A percentile compares a stretch with the other conserved stretches of the same genome.
Evolutionary conservation across 2,888 invertebrate genomes (phyloP).

Genomic region (Agonopterix heracliana): DNA sequence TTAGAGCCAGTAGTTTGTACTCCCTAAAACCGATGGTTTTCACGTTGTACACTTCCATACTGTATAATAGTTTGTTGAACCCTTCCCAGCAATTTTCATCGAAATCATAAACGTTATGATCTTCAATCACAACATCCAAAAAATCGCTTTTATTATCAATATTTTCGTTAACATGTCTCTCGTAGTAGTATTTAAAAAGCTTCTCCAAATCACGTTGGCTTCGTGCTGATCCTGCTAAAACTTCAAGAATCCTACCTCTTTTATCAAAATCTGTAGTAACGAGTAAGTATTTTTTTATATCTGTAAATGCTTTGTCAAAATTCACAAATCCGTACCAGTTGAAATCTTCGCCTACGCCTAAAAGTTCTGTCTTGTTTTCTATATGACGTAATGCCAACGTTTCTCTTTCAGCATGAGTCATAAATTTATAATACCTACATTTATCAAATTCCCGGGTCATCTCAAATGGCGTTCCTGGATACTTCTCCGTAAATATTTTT

Average conservation of each 20-base stretch:
- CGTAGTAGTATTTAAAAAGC: conserved; percentile 39
- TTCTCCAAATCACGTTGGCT: conserved; percentile 30
- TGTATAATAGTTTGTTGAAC: conserved; percentile 40
- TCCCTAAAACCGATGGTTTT: no score
- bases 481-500: conserved; percentile 20
- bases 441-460: conserved; percentile 21
- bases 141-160: conserved; percentile 28
- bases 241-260: conserved; percentile 29
- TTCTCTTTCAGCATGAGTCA: conserved; percentile 22
- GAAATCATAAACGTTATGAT: conserved; percentile 36
- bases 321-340: conserved; percentile 41
- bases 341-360: conserved; percentile 32
- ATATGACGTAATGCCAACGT: conserved; percentile 26
- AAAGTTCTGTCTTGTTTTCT: conserved; percentile 23
- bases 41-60: conserved; percentile 37
- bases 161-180: conserved; percentile 43
- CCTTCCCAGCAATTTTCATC: conserved; percentile 37
- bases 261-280: conserved; percentile 23
- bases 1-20: conserved; percentile 12
- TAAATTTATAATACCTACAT: conserved; percentile 17
- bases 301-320: conserved; percentile 35
- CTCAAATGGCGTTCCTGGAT: conserved; percentile 23
- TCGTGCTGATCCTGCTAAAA: conserved; percentile 32
- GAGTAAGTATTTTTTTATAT: conserved; percentile 32
- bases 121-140: conserved; percentile 24